These are phyloP conservation scores for Avahi laniger DNA, from an alignment of 2,797 vertebrate species.

Conservation along the genomic window DNA sequence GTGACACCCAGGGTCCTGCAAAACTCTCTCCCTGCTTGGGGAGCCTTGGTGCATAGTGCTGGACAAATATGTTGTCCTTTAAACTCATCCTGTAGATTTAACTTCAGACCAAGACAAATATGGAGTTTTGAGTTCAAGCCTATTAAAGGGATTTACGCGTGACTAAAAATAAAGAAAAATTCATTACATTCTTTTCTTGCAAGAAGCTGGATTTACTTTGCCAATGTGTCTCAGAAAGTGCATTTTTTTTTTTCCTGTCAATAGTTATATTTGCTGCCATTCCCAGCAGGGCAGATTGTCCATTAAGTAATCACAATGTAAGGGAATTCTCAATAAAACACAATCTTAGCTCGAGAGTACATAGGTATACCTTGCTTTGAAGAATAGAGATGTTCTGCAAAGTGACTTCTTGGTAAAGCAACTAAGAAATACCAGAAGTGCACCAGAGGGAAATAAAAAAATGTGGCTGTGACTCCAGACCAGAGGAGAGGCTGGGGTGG, in stretches of 20 bases:
- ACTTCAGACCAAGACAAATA: slow-evolving; percentile 70
- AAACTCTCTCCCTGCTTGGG: not conserved
- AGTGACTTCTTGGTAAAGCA: slow-evolving; percentile 58
- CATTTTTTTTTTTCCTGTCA: slow-evolving; percentile 36
- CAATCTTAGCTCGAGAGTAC: not conserved
- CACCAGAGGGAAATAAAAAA: slow-evolving; percentile 36
- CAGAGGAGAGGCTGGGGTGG: not conserved
- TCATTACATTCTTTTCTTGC: slow-evolving; percentile 77
- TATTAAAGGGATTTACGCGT: slow-evolving; percentile 75
- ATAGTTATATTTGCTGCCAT: slow-evolving; percentile 54
- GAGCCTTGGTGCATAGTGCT: not conserved
- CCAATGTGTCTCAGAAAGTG: slow-evolving; percentile 71
- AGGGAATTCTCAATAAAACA: slow-evolving; percentile 59
- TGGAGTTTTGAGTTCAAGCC: slow-evolving; percentile 62
- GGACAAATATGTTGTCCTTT: slow-evolving; percentile 24
- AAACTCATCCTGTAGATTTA: slow-evolving; percentile 38
- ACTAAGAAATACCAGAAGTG: slow-evolving; percentile 59
- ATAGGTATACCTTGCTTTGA: slow-evolving; percentile 11
- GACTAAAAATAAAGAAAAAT: slow-evolving; percentile 78
- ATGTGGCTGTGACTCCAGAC: slow-evolving; percentile 9
- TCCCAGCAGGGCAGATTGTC: slow-evolving; percentile 48
- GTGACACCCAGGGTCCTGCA: not conserved
- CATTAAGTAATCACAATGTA: slow-evolving; percentile 58
- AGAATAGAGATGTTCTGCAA: slow-evolving; percentile 48
- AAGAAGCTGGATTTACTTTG: slow-evolving; percentile 69